Base-by-base conservation (phyloP, 2,797 vertebrate genomes). In the Lacerta agilis region DNA sequence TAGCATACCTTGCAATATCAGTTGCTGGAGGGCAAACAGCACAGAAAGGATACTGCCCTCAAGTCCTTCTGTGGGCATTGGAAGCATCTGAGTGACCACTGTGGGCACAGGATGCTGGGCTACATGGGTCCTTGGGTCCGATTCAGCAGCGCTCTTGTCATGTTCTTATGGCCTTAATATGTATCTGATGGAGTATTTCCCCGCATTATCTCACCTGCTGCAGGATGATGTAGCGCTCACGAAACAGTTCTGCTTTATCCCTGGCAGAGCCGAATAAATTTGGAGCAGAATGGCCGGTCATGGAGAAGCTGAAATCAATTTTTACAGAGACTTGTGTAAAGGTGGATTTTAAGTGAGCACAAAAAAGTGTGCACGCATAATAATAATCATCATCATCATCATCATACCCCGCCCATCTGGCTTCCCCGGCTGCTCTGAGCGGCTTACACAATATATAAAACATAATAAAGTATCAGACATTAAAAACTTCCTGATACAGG, bases 241-340 rank as follows among this genome's bases (percentile, higher is more conserved):
- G 97, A 94, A 98, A 99, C 58, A 99, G 93, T 90, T 99, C 98
- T 0, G 98, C 98, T 97, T 99, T 99, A 94, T 99, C 98, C 92
- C 96, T 97, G 91, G 98, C 97, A 82, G 94, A 95, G 86, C 98
- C 98, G 94, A 99, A 98, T 15, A 99, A 95, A 93, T 96, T 98
- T 1, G 98, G 97, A 4, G 87, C 77, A 23, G 98, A 96, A 25
- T 98, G 96, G 86, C 67, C 97, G n/a, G 98, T 99, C 98, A 99
- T 98, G 88, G 95, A 97, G 43, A 99, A 95, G 9, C 99, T 99
- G 94, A 78, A 93, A 91, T 29, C 83, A 87, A 94, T 83, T 7
- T 72, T 0, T 36, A 77, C 23, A 88, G 13, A 84, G 23, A n/a
- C 11, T 41, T 78, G 36, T 5, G 8, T 69, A 82, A 69, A 25